phyloP scores from a whole-genome alignment of 2,113 vertebrate species.

The Corvus cornix region DNA sequence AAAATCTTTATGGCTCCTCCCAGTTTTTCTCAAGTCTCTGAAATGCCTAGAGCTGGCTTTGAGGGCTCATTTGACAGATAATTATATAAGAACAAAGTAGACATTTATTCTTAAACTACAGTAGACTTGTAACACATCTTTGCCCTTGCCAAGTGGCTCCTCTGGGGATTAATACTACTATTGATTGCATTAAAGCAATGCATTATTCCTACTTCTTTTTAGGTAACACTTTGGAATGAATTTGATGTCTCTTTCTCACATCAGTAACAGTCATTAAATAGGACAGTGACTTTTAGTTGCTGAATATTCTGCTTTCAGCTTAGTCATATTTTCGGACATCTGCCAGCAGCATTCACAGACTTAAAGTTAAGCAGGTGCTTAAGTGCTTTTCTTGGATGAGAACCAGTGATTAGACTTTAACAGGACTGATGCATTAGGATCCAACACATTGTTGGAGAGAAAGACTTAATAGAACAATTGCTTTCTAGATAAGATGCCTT shows the following conservation, averaged over 20 bases:
- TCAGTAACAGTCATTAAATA: not conserved
- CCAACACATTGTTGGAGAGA: not conserved
- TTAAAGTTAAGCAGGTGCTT: not conserved
- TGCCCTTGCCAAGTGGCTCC: not conserved
- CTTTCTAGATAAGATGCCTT: not conserved
- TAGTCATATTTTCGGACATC: not conserved
- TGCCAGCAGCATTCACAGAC: not conserved
- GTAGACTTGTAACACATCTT: not conserved
- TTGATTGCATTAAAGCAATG: not conserved
- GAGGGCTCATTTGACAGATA: not conserved
- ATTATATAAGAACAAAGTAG: not conserved
- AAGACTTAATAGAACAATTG: not conserved
- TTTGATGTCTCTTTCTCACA: not conserved
- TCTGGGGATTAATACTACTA: not conserved
- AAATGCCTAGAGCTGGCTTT: not conserved
- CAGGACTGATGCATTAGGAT: not conserved
- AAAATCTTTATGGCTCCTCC: not conserved
- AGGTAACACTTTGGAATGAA: not conserved
- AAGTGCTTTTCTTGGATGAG: not conserved
- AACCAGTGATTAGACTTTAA: not conserved
- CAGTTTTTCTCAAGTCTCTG: not conserved
- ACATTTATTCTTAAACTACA: not conserved
- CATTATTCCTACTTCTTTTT: slow-evolving; percentile 2
- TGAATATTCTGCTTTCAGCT: not conserved
- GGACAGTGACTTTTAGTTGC: not conserved